Evolutionary conservation across 2,888 invertebrate genomes (phyloP), one percentile per base, ranked within the genome.

Genomic region (Herminia tarsipennalis): DNA sequence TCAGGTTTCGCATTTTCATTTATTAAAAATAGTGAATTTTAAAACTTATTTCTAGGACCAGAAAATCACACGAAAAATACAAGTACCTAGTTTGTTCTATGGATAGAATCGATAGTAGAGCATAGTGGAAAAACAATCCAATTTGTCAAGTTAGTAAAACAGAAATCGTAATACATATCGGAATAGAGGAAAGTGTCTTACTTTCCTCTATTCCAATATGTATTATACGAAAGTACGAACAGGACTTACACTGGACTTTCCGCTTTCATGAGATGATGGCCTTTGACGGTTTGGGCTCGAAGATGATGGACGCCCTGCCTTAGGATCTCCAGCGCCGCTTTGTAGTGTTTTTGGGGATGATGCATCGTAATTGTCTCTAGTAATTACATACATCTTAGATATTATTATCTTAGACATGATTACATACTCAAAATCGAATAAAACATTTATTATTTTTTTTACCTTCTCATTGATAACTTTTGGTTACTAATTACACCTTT

Each of bases 241-340:
- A 2, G 24, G 6, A 33, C 28, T 33, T 25, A 38, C 28, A 33
- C 33, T 44, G n/a, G 35, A 28, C 17, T 33, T 27, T 33, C 8
- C 10, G n/a, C n/a, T 1, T 3, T 30, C 18, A n/a, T 18, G 17
- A 5, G 13, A n/a, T 2, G 20, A 33, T 27, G 20, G n/a, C 6
- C 6, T n/a, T n/a, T n/a, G n/a, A n/a, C n/a, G n/a, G n/a, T n/a
- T 25, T 24, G 41, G 22, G 2, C 16, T 35, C 4, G 12, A 28
- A 14, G 28, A 17, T 5, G 28, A 4, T 5, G 22, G 29, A 0
- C 41, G 27, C 8, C n/a, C 17, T 9, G 58, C 53, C 28, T 79
- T 75, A 2, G 81, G 81, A 29, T 88, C 88, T 1, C 86, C 86
- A 0, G 75, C 78, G n/a, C 77, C 83, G 51, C 74, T 73, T 34